These are phyloP conservation scores for Coregonus suidteri DNA, from an alignment of 2,797 vertebrate species.

Conservation along the genomic window DNA sequence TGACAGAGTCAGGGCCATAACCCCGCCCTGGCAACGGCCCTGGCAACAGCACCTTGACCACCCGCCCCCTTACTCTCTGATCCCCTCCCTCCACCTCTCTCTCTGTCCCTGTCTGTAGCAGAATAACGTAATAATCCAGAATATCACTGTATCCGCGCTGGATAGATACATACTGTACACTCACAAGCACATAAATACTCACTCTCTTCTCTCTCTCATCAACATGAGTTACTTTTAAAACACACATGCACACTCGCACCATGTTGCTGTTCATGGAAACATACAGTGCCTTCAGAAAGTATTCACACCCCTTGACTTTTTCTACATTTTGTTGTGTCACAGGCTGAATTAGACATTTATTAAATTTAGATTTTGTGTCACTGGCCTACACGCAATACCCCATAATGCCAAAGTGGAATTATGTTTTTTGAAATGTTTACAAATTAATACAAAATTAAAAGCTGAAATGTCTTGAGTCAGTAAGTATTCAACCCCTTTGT, in stretches of 20 bases:
- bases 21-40: constrained; percentile 9
- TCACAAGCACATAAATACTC: not conserved
- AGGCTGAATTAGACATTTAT: too few relatives aligned
- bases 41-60: constrained; percentile 4
- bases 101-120: not conserved
- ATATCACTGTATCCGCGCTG: not conserved
- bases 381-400: too few relatives aligned
- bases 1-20: constrained; percentile 65
- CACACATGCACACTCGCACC: not conserved
- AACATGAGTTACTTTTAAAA: not conserved
- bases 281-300: not conserved
- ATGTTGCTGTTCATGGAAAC: not conserved
- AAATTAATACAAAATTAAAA: too few relatives aligned
- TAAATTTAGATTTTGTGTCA: too few relatives aligned
- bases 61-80: constrained; percentile 5
- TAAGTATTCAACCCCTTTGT: too few relatives aligned
- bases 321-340: too few relatives aligned
- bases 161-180: not conserved
- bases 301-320: too few relatives aligned
- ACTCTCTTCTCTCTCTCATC: not conserved
- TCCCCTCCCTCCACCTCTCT: constrained; percentile 8
- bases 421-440: too few relatives aligned
- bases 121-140: not conserved
- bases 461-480: too few relatives aligned
- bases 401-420: too few relatives aligned